Evolutionary conservation across 2,797 vertebrate species (phyloP), one percentile per base, ranked within the genome.

Genomic region (Apodemus agrarius): DNA sequence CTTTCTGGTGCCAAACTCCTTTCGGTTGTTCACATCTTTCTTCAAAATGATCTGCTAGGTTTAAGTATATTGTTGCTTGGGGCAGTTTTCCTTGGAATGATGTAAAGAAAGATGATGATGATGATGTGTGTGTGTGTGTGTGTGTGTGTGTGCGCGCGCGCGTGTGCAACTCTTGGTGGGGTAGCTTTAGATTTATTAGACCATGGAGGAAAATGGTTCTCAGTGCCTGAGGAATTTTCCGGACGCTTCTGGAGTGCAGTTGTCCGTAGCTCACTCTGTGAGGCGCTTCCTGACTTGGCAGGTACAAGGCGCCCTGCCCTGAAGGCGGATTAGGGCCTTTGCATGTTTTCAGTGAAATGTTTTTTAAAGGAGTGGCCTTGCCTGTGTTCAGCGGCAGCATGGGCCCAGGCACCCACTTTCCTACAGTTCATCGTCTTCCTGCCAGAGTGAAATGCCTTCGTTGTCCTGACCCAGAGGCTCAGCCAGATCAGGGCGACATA

Each of bases 61-160:
- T 97, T 95, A 96, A 95, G 89, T 94, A 31, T 93, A 57, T 95
- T 95, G 91, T 96, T 80, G 95, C 97, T 96, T 13, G 83, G 91
- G 89, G 97, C 96, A 75, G 3, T 97, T 96, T 97, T 97, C 87
- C 96, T 97, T 98, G 93, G 92, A 95, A 91, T 97, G 96, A 95
- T 90, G 86, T 81, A 93, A 96, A 95, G 89, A 91, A 80, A 87
- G 34, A 72, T 34, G 21, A 72, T n/a, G n/a, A n/a, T n/a, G n/a
- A n/a, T n/a, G n/a, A n/a, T 8, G 67, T 72, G 67, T 8, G 52
- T n/a, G 52, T 37, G 34, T 34, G 3, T 63, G 61, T 29, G 26
- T 12, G 12, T 52, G 52, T 52, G 52, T 49, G 12, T 10, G 26
- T 19, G 69, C 1, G 37, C 10, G 21, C 21, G 12, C 6, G 43